Evolutionary conservation across 2,797 vertebrate genomes (phyloP).

Genomic region (Hephaestus fuliginosus): DNA sequence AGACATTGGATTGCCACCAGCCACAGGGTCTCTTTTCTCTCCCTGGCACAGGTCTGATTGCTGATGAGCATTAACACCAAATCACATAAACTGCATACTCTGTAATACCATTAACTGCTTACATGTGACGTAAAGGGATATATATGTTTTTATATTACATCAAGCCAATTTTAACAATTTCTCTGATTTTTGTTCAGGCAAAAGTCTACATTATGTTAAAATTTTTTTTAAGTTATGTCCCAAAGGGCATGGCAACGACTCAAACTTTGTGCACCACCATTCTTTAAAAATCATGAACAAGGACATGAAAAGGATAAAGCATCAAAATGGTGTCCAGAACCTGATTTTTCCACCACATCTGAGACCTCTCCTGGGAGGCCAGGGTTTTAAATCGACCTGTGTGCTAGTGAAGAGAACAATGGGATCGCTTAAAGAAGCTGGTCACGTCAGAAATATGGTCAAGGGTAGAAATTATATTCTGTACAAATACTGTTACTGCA

Average conservation of each 20-base stretch:
- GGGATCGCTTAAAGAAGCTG: too few relatives aligned
- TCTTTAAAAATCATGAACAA: conserved; percentile 25
- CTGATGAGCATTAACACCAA: conserved; percentile 33
- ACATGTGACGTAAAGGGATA: conserved; percentile 6
- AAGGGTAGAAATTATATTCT: neutral
- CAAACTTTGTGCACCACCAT: conserved; percentile 18
- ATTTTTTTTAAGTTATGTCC: neutral
- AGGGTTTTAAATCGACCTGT: conserved; percentile 13
- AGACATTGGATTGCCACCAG: conserved; percentile 35
- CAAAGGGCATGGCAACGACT: neutral
- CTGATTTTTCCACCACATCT: conserved; percentile 26
- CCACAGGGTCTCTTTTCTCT: conserved; percentile 28
- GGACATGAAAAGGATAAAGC: conserved; percentile 42
- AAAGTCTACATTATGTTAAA: conserved; percentile 2
- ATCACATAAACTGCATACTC: conserved; percentile 29
- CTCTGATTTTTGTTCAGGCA: conserved; percentile 2
- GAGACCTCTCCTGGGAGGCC: conserved; percentile 16
- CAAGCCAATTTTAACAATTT: conserved; percentile 5
- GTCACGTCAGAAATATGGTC: neutral
- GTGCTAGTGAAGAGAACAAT: neutral
- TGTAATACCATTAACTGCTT: conserved; percentile 50
- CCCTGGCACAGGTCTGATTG: conserved; percentile 31
- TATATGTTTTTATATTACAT: neutral
- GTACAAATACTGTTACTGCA: neutral
- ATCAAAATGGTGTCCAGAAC: conserved; percentile 34